Conservation (phyloP, 2,888 invertebrate genomes). For the Campopleginae sp. region DNA sequence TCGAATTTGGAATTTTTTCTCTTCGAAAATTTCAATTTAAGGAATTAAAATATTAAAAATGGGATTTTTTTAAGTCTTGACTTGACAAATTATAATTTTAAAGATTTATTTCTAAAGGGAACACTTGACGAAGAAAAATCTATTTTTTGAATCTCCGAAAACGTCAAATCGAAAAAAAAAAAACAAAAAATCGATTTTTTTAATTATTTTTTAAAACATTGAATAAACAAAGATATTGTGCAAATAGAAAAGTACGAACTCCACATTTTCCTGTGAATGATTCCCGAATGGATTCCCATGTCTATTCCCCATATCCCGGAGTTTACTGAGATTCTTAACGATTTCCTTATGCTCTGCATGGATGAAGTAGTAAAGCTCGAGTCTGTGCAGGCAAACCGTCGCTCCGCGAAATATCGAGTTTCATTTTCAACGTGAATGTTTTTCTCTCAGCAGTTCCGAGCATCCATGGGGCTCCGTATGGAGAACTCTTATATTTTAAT, state of each 20-base stretch:
- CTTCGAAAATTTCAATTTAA: too few species aligned
- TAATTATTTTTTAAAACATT: neutral
- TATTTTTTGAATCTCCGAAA: too few species aligned
- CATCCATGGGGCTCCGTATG: neutral
- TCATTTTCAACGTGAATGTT: conserved; percentile 21
- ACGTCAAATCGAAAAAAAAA: too few species aligned
- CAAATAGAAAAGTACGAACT: neutral
- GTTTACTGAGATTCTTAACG: conserved; percentile 17
- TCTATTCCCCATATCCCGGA: neutral
- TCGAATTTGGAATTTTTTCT: too few species aligned
- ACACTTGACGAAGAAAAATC: too few species aligned
- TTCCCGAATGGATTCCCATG: too few species aligned
- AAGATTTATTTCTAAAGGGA: too few species aligned
- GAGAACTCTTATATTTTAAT: neutral
- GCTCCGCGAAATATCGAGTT: neutral
- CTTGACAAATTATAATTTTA: too few species aligned
- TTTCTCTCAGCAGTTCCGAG: neutral
- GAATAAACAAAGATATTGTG: neutral
- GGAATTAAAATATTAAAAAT: too few species aligned
- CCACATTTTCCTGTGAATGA: neutral
- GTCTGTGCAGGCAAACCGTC: conserved; percentile 50
- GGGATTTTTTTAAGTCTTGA: too few species aligned
- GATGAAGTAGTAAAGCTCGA: conserved; percentile 51
- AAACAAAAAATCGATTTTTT: neutral
- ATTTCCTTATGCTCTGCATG: neutral